A percentile compares a stretch with the other conserved stretches of the same genome.
phyloP scores from a whole-genome alignment of 1,140 invertebrate genomes.

The Calephelis virginiensis region DNA sequence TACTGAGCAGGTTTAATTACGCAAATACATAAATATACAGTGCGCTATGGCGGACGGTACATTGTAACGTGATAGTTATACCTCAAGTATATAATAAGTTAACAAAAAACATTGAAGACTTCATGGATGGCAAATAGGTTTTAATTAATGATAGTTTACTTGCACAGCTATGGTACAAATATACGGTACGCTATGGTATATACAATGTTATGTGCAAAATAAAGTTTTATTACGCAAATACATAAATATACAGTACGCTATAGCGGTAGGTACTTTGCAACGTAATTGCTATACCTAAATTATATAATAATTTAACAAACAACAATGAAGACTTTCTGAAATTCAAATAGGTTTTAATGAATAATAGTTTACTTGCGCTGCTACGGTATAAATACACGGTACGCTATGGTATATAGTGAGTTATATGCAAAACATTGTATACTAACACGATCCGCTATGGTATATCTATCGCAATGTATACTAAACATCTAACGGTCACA shows the following conservation, averaged over 20 bases:
- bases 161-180: too few relatives aligned
- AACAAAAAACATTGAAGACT: background rate
- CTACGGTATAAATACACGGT: too few relatives aligned
- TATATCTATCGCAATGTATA: too few relatives aligned
- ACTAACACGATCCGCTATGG: too few relatives aligned
- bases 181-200: too few relatives aligned
- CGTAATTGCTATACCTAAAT: background rate
- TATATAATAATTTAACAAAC: background rate
- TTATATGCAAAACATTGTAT: too few relatives aligned
- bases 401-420: too few relatives aligned
- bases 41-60: conserved; percentile 39
- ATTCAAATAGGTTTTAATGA: background rate
- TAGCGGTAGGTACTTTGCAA: conserved; percentile 28
- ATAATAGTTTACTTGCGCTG: too few relatives aligned
- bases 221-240: conserved; percentile 45
- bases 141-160: too few relatives aligned
- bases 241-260: conserved; percentile 40
- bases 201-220: too few relatives aligned
- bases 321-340: background rate
- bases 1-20: conserved; percentile 49
- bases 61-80: background rate
- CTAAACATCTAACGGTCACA: too few relatives aligned
- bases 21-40: conserved; percentile 37
- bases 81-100: conserved; percentile 1
- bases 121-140: background rate